Percentiles rank a stretch among this genome's conserved stretches.
Conservation (phyloP, 2,888 invertebrate genomes). For the Torymus aiolomorphi region DNA sequence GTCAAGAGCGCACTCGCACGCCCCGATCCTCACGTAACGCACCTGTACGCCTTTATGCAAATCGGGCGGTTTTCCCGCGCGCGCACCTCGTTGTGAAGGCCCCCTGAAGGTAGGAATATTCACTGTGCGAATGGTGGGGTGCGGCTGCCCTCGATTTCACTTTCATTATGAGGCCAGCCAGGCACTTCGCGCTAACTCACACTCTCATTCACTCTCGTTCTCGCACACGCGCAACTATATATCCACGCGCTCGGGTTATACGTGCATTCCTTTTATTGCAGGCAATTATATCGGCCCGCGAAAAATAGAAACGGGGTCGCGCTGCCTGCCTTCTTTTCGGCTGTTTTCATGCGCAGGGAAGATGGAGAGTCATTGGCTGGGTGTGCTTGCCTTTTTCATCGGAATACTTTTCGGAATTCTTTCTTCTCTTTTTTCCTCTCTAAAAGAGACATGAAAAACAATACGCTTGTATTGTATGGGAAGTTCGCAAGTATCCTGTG, state of each 20-base stretch:
- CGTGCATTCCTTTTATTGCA: conserved; percentile 14
- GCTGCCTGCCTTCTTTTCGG: conserved; percentile 36
- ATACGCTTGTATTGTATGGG: no score
- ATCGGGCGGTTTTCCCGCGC: not conserved
- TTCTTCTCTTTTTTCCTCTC: no score
- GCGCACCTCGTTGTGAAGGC: conserved; percentile 12
- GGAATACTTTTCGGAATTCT: no score
- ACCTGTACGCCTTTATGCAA: not conserved
- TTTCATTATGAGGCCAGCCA: conserved; percentile 71
- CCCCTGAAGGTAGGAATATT: not conserved
- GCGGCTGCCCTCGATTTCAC: conserved; percentile 74
- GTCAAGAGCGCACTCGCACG: not conserved
- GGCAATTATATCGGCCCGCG: not conserved
- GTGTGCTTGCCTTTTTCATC: no score
- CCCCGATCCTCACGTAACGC: no score
- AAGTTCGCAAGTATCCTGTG: no score
- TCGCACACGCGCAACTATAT: not conserved
- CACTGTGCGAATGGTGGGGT: conserved; percentile 55
- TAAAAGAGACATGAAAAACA: no score
- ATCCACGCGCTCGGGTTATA: not conserved
- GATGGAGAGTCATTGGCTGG: no score
- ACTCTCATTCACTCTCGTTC: conserved; percentile 66
- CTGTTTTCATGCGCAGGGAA: not conserved
- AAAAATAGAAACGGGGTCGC: conserved; percentile 24
- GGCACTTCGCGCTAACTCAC: conserved; percentile 67